Conservation (phyloP, 2,797 vertebrate genomes). For the Alfaro cultratus region DNA sequence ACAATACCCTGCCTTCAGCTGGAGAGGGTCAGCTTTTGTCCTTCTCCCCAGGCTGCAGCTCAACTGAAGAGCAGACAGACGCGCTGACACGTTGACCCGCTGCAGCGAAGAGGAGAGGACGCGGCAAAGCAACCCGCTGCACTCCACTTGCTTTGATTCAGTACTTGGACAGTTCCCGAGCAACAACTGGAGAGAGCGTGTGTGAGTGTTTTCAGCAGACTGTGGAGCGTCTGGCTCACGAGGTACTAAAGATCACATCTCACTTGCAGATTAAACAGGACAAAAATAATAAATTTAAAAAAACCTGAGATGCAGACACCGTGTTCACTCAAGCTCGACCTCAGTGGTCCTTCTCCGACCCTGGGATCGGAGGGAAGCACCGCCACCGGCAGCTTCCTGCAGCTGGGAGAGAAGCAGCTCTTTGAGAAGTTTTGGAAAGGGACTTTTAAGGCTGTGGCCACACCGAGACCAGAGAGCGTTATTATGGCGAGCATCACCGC, state of each 20-base stretch:
- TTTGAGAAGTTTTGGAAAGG: slow-evolving; percentile 99
- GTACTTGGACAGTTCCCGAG: slow-evolving; percentile 83
- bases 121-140: slow-evolving; percentile 13
- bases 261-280: slow-evolving; percentile 14
- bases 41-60: slow-evolving; percentile 44
- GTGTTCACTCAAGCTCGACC: slow-evolving; percentile 66
- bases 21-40: slow-evolving; percentile 72
- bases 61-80: slow-evolving; percentile 48
- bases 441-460: slow-evolving; percentile 96
- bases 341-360: slow-evolving; percentile 64
- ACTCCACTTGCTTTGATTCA: slow-evolving; percentile 60
- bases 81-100: slow-evolving; percentile 65
- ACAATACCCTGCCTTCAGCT: slow-evolving; percentile 70
- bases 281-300: background rate
- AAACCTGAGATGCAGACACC: slow-evolving; percentile 51
- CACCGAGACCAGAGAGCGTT: slow-evolving; percentile 91
- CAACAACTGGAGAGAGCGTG: background rate
- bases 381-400: slow-evolving; percentile 77
- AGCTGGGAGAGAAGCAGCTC: slow-evolving; percentile 92
- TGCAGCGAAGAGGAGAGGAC: slow-evolving; percentile 42
- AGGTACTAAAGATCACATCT: slow-evolving; percentile 11
- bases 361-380: slow-evolving; percentile 50
- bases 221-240: background rate
- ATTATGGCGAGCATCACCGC: slow-evolving; percentile 94
- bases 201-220: slow-evolving; percentile 21